Base-by-base conservation (phyloP, 2,113 vertebrate species). In the Oreotragus oreotragus region DNA sequence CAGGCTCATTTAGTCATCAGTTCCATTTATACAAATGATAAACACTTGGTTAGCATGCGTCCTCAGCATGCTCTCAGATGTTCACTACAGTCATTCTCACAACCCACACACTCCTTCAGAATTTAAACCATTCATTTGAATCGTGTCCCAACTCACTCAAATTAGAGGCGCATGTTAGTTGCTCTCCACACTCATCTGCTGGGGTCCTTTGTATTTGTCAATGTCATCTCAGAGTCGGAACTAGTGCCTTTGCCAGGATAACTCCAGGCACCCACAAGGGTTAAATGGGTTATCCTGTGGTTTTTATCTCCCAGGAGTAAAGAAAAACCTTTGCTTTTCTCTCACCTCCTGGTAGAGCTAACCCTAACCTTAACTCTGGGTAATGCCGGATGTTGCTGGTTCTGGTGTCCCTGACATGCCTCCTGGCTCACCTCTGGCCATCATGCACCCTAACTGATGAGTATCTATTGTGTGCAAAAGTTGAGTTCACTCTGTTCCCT, bases 261-360 rank as follows among this genome's bases (percentile, higher is more conserved):
- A 86, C 55, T 49, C 21, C 33, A 92, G 57, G 47, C 21, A 47
- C 28, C 39, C 76, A 36, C 1, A 39, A 27, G 83, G 39, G 17
- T 81, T 86, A 73, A 80, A 88, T 47, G 16, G 14, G 30, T 80
- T 85, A 94, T 79, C 60, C 81, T 92, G 43, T 53, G 49, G 19
- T 55, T 95, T 90, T 97, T 90, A 36, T 76, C 45, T 92, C 60
- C 89, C 19, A 76, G 45, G 86, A 39, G n/a, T 76, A 23, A 95
- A 81, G 39, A 90, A 28, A 36, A 43, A 83, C 39, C 45, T 81
- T 64, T 77, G 21, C 43, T 81, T 73, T 96, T 95, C 70, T 90
- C 47, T 92, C 21, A 36, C 81, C 33, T 88, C 45, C 36, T 70
- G 77, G 77, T 64, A 84, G 6, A 16, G 84, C 4, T 45, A 81